A percentile compares a stretch with the other conserved stretches of the same genome.
Conservation (phyloP, 2,888 invertebrate genomes). For the Druceiella hillmani region DNA sequence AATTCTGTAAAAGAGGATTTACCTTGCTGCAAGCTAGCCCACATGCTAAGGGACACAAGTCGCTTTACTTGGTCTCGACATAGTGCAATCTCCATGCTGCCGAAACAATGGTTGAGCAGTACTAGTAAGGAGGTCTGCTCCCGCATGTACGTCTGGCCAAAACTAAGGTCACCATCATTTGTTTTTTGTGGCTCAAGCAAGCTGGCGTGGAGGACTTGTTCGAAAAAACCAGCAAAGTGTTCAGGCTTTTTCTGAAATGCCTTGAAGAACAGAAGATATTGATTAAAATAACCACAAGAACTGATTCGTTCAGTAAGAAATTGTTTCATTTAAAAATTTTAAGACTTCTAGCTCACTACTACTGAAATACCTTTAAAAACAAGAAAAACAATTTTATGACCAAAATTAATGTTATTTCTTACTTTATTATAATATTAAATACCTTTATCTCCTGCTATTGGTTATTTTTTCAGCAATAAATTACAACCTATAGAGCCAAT, state of each 20-base stretch:
- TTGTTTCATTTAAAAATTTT: too few species aligned
- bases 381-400: too few species aligned
- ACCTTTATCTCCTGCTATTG: too few species aligned
- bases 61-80: conserved; percentile 89
- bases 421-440: too few species aligned
- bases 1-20: conserved; percentile 30
- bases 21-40: conserved; percentile 84
- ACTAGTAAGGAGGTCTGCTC: conserved; percentile 87
- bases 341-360: too few species aligned
- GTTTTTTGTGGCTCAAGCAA: conserved; percentile 58
- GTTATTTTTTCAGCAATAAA: too few species aligned
- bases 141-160: conserved; percentile 38
- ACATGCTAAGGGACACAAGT: conserved; percentile 89
- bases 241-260: conserved; percentile 73
- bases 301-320: too few species aligned
- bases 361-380: too few species aligned
- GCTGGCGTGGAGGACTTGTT: conserved; percentile 71
- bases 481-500: too few species aligned
- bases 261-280: conserved; percentile 43
- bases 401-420: too few species aligned
- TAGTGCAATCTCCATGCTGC: conserved; percentile 93
- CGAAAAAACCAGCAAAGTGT: conserved; percentile 77
- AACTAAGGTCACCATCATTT: too few species aligned
- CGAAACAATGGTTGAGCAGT: conserved; percentile 95
- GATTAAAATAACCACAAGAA: too few species aligned